Percentiles rank a stretch among this genome's conserved stretches.
Conservation (phyloP, 2,888 invertebrate genomes). For the Tetranychus truncatus region DNA sequence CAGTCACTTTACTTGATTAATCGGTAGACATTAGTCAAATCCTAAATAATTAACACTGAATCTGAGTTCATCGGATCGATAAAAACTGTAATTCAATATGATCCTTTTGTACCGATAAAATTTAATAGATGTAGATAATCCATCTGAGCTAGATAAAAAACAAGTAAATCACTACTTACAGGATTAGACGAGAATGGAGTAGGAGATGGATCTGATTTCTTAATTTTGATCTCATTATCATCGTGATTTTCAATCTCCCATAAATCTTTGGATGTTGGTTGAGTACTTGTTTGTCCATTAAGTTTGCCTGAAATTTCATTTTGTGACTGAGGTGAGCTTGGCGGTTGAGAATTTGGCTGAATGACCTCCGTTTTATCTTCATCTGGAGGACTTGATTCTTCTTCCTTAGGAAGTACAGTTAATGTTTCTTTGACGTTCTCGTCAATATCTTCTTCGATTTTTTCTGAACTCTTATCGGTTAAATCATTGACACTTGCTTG, state of each 20-base stretch:
- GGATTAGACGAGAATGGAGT: background rate
- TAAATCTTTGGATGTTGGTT: slow-evolving; percentile 3
- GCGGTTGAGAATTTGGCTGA: slow-evolving; percentile 15
- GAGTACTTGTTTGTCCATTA: background rate
- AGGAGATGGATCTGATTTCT: slow-evolving; percentile 3
- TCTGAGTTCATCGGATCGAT: too few species aligned
- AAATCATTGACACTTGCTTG: background rate
- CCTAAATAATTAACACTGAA: too few species aligned
- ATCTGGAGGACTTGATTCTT: background rate
- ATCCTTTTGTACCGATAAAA: too few species aligned
- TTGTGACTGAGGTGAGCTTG: slow-evolving; percentile 13
- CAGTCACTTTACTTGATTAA: too few species aligned
- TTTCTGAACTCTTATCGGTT: slow-evolving; percentile 3
- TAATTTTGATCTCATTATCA: background rate
- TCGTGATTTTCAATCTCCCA: background rate
- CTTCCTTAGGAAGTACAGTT: background rate
- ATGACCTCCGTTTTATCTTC: background rate
- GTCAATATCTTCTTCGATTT: slow-evolving; percentile 16
- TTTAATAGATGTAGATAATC: too few species aligned
- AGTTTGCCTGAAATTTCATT: background rate
- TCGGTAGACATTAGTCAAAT: too few species aligned
- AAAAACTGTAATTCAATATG: too few species aligned
- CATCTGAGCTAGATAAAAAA: too few species aligned
- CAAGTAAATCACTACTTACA: background rate
- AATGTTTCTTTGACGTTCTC: background rate